Conservation (phyloP, 2,888 invertebrate genomes). For the Drosophila pseudotakahashii region DNA sequence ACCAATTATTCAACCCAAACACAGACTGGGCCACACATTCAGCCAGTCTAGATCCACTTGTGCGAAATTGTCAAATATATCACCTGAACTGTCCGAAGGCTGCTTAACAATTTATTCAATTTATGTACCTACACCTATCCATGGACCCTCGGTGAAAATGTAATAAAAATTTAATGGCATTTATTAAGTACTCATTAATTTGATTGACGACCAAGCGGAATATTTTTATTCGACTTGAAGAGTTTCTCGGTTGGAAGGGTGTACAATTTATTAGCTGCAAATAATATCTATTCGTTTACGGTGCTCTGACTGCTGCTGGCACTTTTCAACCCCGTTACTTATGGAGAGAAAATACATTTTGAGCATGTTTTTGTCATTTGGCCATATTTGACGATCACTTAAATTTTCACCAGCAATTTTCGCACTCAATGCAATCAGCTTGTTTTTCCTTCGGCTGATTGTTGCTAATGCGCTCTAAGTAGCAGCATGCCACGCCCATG, state of each 20-base stretch:
- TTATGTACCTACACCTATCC: conserved; percentile 26
- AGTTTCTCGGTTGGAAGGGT: conserved; percentile 2
- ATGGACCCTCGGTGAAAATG: conserved; percentile 29
- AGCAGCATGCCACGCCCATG: conserved; percentile 33
- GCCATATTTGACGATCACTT: conserved; percentile 65
- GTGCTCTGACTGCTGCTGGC: background rate
- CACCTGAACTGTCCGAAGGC: conserved; percentile 18
- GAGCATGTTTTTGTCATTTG: conserved; percentile 13
- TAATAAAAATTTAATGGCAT: conserved; percentile 75
- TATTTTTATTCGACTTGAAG: conserved; percentile 34
- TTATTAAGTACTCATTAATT: conserved; percentile 74
- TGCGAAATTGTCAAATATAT: conserved; percentile 21
- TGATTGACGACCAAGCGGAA: conserved; percentile 61
- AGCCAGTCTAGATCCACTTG: conserved; percentile 9
- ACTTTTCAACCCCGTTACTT: background rate
- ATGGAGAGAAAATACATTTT: background rate
- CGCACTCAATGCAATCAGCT: conserved; percentile 67
- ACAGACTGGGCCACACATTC: background rate
- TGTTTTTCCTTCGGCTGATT: conserved; percentile 31
- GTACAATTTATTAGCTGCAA: conserved; percentile 2
- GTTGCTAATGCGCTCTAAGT: conserved; percentile 61
- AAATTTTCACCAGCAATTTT: conserved; percentile 65
- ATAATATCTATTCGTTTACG: conserved; percentile 1
- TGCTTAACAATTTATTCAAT: conserved; percentile 31
- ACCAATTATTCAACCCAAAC: background rate